A percentile compares a stretch with the other conserved stretches of the same genome.
Conservation (phyloP, 2,888 invertebrate species). For the Ischnura elegans region DNA sequence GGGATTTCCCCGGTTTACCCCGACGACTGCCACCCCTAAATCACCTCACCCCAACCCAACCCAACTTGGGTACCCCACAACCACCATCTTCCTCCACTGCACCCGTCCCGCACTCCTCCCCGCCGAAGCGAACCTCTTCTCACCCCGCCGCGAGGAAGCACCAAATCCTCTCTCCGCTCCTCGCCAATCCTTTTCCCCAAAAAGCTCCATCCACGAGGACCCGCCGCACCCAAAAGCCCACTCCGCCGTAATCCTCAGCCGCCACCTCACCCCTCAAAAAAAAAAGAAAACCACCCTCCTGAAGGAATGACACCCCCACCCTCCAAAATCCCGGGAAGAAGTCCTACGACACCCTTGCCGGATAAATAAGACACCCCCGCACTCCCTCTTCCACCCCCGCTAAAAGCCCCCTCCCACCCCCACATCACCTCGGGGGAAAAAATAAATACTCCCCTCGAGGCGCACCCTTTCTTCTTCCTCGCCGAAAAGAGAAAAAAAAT, state of each 20-base stretch:
- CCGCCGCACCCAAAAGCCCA: neutral
- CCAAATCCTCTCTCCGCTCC: slow-evolving; percentile 51
- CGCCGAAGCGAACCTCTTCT: neutral
- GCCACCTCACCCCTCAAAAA: neutral
- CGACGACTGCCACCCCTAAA: too few relatives aligned
- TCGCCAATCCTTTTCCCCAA: slow-evolving; percentile 62
- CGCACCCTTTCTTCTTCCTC: neutral
- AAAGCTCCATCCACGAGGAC: slow-evolving; percentile 42
- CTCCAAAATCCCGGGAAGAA: neutral
- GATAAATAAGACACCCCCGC: neutral
- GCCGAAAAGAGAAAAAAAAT: slow-evolving; percentile 25
- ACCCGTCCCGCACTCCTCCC: neutral
- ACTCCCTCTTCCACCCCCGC: neutral
- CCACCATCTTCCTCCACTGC: neutral
- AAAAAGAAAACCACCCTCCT: neutral
- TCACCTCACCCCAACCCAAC: too few relatives aligned
- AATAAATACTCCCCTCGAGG: neutral
- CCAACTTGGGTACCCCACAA: neutral
- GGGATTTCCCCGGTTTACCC: too few relatives aligned
- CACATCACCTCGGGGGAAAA: neutral
- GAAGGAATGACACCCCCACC: neutral
- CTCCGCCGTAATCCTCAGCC: slow-evolving; percentile 30
- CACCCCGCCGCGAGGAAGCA: too few relatives aligned
- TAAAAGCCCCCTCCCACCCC: neutral
- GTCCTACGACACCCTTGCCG: neutral